phyloP scores from a whole-genome alignment of 2,888 invertebrate species.

The Caenorhabditis panamensis region DNA sequence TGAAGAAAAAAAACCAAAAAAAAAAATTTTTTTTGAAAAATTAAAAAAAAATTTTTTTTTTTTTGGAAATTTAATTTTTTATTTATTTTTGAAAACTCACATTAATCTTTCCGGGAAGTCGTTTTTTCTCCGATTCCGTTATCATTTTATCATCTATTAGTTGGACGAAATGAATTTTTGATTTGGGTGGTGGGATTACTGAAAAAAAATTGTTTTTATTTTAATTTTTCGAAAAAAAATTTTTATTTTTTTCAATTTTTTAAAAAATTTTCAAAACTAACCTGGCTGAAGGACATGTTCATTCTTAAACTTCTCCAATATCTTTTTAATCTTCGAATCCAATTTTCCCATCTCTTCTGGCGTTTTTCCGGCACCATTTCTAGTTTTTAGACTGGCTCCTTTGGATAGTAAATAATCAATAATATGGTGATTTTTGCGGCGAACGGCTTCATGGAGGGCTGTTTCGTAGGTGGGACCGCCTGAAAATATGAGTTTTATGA shows the following conservation, averaged over 20 bases:
- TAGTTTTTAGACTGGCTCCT: conserved; percentile 61
- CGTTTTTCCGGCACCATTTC: conserved; percentile 43
- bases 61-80: background rate
- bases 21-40: background rate
- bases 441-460: conserved; percentile 62
- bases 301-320: conserved; percentile 32
- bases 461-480: conserved; percentile 58
- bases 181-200: conserved; percentile 60
- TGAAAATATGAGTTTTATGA: conserved; percentile 9
- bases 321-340: conserved; percentile 30
- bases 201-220: too few relatives aligned
- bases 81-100: conserved; percentile 15
- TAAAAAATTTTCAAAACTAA: conserved; percentile 1
- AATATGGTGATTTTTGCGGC: conserved; percentile 38
- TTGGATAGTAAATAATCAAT: conserved; percentile 63
- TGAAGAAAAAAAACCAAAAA: conserved; percentile 1
- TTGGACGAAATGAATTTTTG: conserved; percentile 47
- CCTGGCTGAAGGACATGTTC: conserved; percentile 48
- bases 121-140: conserved; percentile 29
- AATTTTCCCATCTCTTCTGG: conserved; percentile 30
- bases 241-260: background rate
- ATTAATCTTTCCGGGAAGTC: conserved; percentile 57
- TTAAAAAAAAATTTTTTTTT: conserved; percentile 9
- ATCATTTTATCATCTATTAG: conserved; percentile 42
- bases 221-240: background rate